phyloP scores from a whole-genome alignment of 2,797 vertebrate species.

The Sebastes variabilis region DNA sequence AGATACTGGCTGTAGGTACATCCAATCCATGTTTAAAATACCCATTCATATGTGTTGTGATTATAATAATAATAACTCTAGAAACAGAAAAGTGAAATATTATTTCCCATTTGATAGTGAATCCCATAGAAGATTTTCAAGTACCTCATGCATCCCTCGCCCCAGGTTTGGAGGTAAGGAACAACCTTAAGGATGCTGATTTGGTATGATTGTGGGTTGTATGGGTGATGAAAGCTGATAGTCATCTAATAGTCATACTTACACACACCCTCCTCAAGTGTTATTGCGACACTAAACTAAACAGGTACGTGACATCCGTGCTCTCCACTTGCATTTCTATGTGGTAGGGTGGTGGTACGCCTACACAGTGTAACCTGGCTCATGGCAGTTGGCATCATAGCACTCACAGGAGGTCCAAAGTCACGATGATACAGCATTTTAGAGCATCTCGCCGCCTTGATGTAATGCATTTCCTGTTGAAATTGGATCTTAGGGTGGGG shows the following conservation, averaged over 20 bases:
- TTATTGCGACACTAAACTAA: not conserved
- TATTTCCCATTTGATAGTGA: not conserved
- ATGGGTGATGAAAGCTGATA: not conserved
- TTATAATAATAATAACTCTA: not conserved
- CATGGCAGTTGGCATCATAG: not conserved
- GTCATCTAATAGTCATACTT: too few relatives aligned
- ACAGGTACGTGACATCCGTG: not conserved
- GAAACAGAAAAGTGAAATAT: not conserved
- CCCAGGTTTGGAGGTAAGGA: not conserved
- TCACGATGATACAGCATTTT: constrained; percentile 14
- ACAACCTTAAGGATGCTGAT: not conserved
- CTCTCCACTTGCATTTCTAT: not conserved
- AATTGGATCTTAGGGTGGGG: not conserved
- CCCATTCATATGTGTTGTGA: not conserved
- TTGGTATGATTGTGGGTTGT: not conserved
- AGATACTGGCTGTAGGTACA: not conserved
- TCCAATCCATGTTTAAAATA: not conserved
- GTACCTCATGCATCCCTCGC: not conserved
- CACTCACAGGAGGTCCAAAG: not conserved
- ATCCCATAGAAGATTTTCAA: not conserved
- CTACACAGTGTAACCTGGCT: not conserved
- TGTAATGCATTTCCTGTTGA: not conserved
- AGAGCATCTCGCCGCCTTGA: not conserved
- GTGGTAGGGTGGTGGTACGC: too few relatives aligned
- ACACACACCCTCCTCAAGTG: not conserved